Conservation (phyloP, 2,113 vertebrate species). For the Hypanus sabinus region DNA sequence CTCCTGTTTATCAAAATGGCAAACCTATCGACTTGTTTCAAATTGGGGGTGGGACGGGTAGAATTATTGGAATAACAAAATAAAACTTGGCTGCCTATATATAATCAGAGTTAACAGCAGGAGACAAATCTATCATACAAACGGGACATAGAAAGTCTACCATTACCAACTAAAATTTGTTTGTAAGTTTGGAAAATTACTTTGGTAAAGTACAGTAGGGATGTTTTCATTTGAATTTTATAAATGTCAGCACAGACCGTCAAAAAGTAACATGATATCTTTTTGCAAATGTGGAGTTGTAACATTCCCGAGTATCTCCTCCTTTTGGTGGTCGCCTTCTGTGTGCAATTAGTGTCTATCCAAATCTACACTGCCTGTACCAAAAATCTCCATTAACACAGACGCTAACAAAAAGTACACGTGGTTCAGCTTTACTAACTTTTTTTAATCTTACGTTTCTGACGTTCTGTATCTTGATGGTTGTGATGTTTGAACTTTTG, state of each 20-base stretch:
- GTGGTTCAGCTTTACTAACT: slow-evolving; percentile 34
- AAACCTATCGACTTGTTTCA: neutral
- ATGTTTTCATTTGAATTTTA: slow-evolving; percentile 14
- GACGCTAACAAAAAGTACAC: neutral
- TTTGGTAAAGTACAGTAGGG: slow-evolving; percentile 11
- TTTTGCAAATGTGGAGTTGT: neutral
- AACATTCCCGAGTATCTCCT: neutral
- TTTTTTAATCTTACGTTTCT: slow-evolving; percentile 34
- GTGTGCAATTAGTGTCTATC: slow-evolving; percentile 37
- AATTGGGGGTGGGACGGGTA: neutral
- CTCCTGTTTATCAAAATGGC: slow-evolving; percentile 16
- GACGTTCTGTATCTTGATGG: slow-evolving; percentile 29
- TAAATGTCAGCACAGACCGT: slow-evolving; percentile 10
- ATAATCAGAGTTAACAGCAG: neutral
- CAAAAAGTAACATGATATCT: neutral
- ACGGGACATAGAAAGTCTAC: neutral
- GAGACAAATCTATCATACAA: neutral
- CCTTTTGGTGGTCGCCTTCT: slow-evolving; percentile 25
- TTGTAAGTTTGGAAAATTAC: slow-evolving; percentile 22
- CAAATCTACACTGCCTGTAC: slow-evolving; percentile 36
- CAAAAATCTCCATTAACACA: slow-evolving; percentile 34
- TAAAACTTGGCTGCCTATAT: neutral
- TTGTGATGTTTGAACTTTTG: slow-evolving; percentile 36
- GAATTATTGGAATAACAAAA: neutral
- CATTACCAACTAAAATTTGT: neutral